Percentiles rank a stretch among this genome's conserved stretches.
Conservation (phyloP, 2,113 vertebrate genomes). For the Colaptes auratus region DNA sequence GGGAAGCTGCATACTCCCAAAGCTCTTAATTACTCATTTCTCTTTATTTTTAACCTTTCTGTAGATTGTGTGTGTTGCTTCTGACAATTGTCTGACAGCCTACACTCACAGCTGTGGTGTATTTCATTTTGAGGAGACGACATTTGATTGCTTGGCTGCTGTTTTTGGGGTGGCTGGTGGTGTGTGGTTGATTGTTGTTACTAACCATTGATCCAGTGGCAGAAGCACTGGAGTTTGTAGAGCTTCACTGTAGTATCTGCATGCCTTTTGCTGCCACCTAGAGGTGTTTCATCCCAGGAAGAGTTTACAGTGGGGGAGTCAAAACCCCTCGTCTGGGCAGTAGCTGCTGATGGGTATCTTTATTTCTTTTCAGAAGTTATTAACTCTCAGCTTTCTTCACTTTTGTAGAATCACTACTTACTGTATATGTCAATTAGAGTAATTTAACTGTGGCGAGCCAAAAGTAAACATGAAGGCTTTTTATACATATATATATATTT, state of each 20-base stretch:
- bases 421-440: constrained; percentile 74
- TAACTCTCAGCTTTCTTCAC: constrained; percentile 55
- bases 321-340: background rate
- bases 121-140: background rate
- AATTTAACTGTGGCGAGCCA: constrained; percentile 73
- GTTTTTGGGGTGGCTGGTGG: background rate
- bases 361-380: background rate
- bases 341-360: background rate
- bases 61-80: constrained; percentile 25
- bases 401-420: constrained; percentile 74
- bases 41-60: background rate
- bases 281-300: constrained; percentile 23
- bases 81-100: background rate
- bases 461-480: constrained; percentile 72
- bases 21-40: background rate
- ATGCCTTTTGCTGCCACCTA: constrained; percentile 51
- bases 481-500: constrained; percentile 75
- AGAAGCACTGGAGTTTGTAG: background rate
- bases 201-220: constrained; percentile 1
- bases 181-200: background rate
- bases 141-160: constrained; percentile 13
- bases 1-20: background rate
- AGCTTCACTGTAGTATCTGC: constrained; percentile 9
- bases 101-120: background rate
- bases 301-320: background rate